Evolutionary conservation across 2,888 invertebrate genomes (phyloP).

Genomic region (Keiferia lycopersicella): DNA sequence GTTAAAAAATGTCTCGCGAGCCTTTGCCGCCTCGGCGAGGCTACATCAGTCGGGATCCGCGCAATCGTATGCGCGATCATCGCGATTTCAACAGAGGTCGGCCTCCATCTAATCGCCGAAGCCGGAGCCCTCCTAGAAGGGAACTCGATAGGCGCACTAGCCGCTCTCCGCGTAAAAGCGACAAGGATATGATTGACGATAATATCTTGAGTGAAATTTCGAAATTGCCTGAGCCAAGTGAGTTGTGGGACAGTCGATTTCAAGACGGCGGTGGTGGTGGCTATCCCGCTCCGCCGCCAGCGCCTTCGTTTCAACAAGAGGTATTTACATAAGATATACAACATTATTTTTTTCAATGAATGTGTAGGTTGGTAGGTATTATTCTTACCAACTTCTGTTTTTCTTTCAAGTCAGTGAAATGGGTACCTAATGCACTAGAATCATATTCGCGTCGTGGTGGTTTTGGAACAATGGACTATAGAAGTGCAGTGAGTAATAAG

Average conservation of each 20-base stretch:
- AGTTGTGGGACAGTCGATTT: slow-evolving; percentile 69
- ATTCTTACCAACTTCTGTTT: slow-evolving; percentile 9
- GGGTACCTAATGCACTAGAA: slow-evolving; percentile 17
- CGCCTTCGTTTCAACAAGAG: slow-evolving; percentile 47
- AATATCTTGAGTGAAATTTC: slow-evolving; percentile 71
- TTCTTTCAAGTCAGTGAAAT: slow-evolving; percentile 18
- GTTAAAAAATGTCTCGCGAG: slow-evolving; percentile 42
- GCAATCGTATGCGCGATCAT: slow-evolving; percentile 37
- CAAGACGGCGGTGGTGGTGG: slow-evolving; percentile 53
- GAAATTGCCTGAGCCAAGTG: slow-evolving; percentile 70
- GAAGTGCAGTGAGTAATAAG: slow-evolving; percentile 20
- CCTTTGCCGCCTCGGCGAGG: slow-evolving; percentile 32
- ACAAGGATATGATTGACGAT: slow-evolving; percentile 67
- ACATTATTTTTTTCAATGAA: too few relatives aligned
- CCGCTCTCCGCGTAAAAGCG: slow-evolving; percentile 62
- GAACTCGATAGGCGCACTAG: slow-evolving; percentile 53
- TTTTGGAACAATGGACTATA: slow-evolving; percentile 18
- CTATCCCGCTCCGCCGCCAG: slow-evolving; percentile 39
- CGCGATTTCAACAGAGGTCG: slow-evolving; percentile 33
- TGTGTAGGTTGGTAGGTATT: slow-evolving; percentile 5
- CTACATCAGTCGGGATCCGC: slow-evolving; percentile 36
- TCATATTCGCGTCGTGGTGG: slow-evolving; percentile 13
- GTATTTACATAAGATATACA: slow-evolving; percentile 38
- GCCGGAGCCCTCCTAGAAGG: slow-evolving; percentile 51
- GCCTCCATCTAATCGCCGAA: slow-evolving; percentile 46